Percentiles rank a stretch among this genome's conserved stretches.
Evolutionary conservation across 2,888 invertebrate species (phyloP).

Genomic region (Plemyria rubiginata): DNA sequence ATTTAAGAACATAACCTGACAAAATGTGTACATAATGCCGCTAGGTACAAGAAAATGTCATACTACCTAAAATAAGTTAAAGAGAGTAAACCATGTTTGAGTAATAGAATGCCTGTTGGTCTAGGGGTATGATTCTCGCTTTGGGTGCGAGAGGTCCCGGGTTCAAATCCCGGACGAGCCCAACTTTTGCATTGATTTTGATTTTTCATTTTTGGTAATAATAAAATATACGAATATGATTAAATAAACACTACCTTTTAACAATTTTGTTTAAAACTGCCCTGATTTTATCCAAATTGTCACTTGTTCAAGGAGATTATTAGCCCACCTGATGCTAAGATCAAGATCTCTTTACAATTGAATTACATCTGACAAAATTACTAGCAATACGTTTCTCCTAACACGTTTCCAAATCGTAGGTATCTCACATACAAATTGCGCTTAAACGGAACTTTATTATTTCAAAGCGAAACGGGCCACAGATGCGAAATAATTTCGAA

Average conservation of each 20-base stretch:
- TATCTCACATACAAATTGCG: constrained; percentile 82
- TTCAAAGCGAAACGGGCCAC: constrained; percentile 70
- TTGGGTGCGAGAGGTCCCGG: constrained; percentile 82
- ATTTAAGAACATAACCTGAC: too few species aligned
- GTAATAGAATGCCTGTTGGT: constrained; percentile 57
- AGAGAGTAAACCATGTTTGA: background rate
- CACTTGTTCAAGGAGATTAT: too few species aligned
- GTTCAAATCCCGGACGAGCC: constrained; percentile 83
- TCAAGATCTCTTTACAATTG: background rate
- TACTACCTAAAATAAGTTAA: constrained; percentile 1
- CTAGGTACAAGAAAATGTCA: background rate
- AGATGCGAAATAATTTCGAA: constrained; percentile 79
- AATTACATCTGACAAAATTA: constrained; percentile 56
- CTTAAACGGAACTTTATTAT: constrained; percentile 82
- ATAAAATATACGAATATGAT: too few species aligned
- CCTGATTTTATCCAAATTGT: too few species aligned
- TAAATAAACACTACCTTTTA: too few species aligned
- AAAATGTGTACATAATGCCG: too few species aligned
- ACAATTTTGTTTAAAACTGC: too few species aligned
- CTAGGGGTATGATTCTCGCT: constrained; percentile 83
- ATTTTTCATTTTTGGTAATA: background rate
- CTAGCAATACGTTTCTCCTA: constrained; percentile 80
- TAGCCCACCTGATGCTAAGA: too few species aligned
- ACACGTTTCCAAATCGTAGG: constrained; percentile 76
- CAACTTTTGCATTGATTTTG: constrained; percentile 42